phyloP scores from a whole-genome alignment of 1,140 invertebrate species.

The Dendrolimus kikuchii region DNA sequence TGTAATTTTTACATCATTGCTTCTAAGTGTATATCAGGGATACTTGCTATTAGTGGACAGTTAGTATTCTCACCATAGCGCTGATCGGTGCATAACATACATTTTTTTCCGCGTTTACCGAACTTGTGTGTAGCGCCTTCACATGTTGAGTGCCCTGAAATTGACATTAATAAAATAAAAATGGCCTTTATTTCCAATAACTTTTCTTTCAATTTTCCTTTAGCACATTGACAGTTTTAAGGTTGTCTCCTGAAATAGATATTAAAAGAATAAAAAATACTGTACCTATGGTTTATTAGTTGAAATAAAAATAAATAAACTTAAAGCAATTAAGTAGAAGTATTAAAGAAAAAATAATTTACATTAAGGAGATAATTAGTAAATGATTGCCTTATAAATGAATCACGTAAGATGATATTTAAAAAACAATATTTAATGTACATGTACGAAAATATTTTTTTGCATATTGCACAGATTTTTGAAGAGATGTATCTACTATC shows the following conservation, averaged over 20 bases:
- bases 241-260: too few species aligned
- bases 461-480: background rate
- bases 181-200: too few species aligned
- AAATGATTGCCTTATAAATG: background rate
- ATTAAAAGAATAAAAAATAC: too few species aligned
- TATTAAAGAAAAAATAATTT: too few species aligned
- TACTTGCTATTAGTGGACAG: slow-evolving; percentile 48
- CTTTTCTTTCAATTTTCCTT: too few species aligned
- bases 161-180: slow-evolving; percentile 1
- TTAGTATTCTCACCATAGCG: slow-evolving; percentile 67
- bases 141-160: slow-evolving; percentile 55
- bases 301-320: too few species aligned
- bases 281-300: too few species aligned
- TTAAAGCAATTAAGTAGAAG: background rate
- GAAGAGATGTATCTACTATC: background rate
- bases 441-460: background rate
- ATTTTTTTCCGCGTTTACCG: slow-evolving; percentile 58
- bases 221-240: too few species aligned
- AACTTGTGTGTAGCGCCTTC: slow-evolving; percentile 58
- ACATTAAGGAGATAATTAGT: background rate
- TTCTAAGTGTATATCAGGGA: slow-evolving; percentile 6
- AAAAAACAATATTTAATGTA: background rate
- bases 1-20: slow-evolving; percentile 13
- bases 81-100: slow-evolving; percentile 60
- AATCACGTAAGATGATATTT: slow-evolving; percentile 5